Evolutionary conservation across 2,888 invertebrate species (phyloP).

Genomic region (Drosophila anomelani): DNA sequence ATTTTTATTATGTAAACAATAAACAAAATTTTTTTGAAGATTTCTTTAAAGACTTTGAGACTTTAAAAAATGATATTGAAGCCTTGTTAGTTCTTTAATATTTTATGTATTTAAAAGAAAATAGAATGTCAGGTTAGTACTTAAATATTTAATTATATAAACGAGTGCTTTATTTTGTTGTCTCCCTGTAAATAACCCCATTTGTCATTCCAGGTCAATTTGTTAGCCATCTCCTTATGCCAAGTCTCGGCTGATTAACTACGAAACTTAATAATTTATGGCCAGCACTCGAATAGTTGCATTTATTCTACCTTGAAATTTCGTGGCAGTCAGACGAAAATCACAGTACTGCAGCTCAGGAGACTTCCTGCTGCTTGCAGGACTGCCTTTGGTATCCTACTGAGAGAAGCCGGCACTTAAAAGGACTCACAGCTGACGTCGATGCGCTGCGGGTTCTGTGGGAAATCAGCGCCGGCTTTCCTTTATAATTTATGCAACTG

Average conservation of each 20-base stretch:
- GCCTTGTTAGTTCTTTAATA: not conserved
- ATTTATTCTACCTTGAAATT: conserved; percentile 29
- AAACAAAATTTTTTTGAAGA: not conserved
- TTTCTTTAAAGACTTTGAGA: not conserved
- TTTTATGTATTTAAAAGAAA: not conserved
- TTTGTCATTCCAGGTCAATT: conserved; percentile 8
- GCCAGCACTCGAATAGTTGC: conserved; percentile 12
- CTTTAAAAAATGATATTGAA: too few species aligned
- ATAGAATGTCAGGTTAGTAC: too few species aligned
- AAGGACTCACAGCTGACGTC: conserved; percentile 18
- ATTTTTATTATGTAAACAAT: not conserved
- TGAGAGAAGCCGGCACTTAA: conserved; percentile 17
- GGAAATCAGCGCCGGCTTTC: conserved; percentile 26
- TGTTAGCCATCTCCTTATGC: not conserved
- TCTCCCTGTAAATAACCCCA: not conserved
- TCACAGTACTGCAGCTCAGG: conserved; percentile 19
- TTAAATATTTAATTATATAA: too few species aligned
- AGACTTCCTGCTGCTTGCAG: conserved; percentile 27
- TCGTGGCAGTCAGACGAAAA: conserved; percentile 13
- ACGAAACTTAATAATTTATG: conserved; percentile 28
- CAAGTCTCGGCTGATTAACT: conserved; percentile 10
- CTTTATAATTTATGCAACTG: conserved; percentile 58
- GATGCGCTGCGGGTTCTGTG: conserved; percentile 20
- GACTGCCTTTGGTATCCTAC: conserved; percentile 8
- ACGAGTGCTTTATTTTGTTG: not conserved